phyloP scores from a whole-genome alignment of 2,797 vertebrate genomes.

The Uromys caudimaculatus region DNA sequence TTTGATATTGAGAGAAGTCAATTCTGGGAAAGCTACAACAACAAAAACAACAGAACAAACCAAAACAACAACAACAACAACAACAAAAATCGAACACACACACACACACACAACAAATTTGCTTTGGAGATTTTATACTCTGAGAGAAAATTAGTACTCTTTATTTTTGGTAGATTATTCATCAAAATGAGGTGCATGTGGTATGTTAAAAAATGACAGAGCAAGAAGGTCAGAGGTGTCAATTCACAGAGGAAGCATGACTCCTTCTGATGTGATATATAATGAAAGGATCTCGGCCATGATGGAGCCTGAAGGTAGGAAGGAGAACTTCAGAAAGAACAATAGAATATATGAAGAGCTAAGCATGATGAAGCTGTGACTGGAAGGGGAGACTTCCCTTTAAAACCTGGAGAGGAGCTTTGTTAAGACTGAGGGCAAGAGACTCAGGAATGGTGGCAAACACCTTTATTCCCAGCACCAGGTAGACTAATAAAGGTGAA shows the following conservation, averaged over 20 bases:
- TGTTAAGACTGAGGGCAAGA: background rate
- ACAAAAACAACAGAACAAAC: background rate
- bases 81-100: too few species aligned
- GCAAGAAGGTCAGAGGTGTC: background rate
- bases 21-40: background rate
- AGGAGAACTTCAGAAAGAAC: background rate
- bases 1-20: background rate
- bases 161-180: conserved; percentile 18
- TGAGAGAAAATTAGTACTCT: background rate
- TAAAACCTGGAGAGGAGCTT: background rate
- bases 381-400: background rate
- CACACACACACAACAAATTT: background rate
- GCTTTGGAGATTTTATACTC: background rate
- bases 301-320: background rate
- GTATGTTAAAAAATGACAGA: too few species aligned
- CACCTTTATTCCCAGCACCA: background rate
- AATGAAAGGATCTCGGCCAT: background rate
- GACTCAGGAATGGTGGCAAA: background rate
- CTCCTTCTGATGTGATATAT: background rate
- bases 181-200: background rate
- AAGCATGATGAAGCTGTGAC: background rate
- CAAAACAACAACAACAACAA: background rate
- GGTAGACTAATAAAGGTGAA: too few species aligned
- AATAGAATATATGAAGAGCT: background rate
- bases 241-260: background rate